phyloP scores from a whole-genome alignment of 2,888 invertebrate genomes.

The Lysandra coridon region DNA sequence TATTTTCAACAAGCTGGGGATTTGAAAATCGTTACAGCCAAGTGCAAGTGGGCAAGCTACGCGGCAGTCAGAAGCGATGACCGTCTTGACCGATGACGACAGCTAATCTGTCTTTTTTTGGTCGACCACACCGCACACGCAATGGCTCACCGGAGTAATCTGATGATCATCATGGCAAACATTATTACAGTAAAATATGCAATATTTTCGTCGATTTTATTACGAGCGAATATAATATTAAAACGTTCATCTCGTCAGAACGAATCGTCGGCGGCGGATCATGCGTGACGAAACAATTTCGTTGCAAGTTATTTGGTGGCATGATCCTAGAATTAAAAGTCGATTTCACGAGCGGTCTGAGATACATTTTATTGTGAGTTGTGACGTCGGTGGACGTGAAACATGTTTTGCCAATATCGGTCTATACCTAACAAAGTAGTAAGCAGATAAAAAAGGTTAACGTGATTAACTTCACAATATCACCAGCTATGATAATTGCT shows the following conservation, averaged over 20 bases:
- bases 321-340: constrained; percentile 17
- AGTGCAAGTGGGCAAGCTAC: background rate
- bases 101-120: background rate
- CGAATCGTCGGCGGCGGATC: constrained; percentile 20
- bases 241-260: constrained; percentile 24
- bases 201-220: constrained; percentile 14
- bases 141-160: background rate
- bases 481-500: constrained; percentile 7
- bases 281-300: constrained; percentile 30
- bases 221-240: constrained; percentile 15
- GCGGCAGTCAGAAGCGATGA: too few species aligned
- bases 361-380: constrained; percentile 20
- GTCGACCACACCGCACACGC: background rate
- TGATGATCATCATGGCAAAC: background rate
- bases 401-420: constrained; percentile 27
- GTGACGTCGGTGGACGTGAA: constrained; percentile 8
- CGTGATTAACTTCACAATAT: constrained; percentile 25
- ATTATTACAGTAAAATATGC: constrained; percentile 4
- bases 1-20: background rate
- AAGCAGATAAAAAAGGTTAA: constrained; percentile 30
- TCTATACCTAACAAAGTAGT: constrained; percentile 15
- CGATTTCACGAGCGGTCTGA: constrained; percentile 24
- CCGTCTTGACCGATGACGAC: background rate
- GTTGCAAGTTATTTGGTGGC: constrained; percentile 29
- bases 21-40: background rate